A percentile compares a stretch with the other conserved stretches of the same genome.
These are phyloP conservation scores for Leuctra nigra DNA, from an alignment of 2,888 invertebrate species.

Conservation along the genomic window DNA sequence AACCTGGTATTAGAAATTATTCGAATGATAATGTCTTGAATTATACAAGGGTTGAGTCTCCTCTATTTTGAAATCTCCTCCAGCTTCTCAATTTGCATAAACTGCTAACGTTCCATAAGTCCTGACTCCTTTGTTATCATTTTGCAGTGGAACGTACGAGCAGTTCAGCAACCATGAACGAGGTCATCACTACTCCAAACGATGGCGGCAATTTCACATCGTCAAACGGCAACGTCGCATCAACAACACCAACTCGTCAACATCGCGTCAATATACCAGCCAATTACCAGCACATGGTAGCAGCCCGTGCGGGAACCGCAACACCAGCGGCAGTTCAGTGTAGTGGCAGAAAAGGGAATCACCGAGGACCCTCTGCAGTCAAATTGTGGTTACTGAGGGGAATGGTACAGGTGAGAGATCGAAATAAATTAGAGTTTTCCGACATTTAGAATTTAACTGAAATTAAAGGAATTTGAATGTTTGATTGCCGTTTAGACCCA, in stretches of 20 bases:
- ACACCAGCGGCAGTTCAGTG: neutral
- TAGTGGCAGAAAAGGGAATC: conserved; percentile 17
- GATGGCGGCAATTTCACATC: conserved; percentile 24
- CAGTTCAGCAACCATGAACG: conserved; percentile 35
- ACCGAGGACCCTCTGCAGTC: conserved; percentile 33
- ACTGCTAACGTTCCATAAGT: neutral
- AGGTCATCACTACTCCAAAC: conserved; percentile 31
- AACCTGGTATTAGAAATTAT: too few relatives aligned
- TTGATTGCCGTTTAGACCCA: too few relatives aligned
- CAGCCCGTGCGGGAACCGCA: neutral
- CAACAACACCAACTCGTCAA: conserved; percentile 30
- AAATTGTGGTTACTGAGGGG: conserved; percentile 40
- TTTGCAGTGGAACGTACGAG: conserved; percentile 41
- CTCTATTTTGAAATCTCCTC: too few relatives aligned
- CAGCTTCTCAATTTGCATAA: too few relatives aligned
- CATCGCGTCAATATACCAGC: conserved; percentile 35
- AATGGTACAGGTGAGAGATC: conserved; percentile 35
- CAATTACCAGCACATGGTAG: neutral
- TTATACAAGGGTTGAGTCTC: too few relatives aligned
- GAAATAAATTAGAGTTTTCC: too few relatives aligned
- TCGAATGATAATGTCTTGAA: too few relatives aligned
- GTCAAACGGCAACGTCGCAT: conserved; percentile 15
- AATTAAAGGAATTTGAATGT: too few relatives aligned
- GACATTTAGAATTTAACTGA: too few relatives aligned
- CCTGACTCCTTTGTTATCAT: neutral